phyloP scores from a whole-genome alignment of 2,888 invertebrate genomes.

The Suillia variegata region DNA sequence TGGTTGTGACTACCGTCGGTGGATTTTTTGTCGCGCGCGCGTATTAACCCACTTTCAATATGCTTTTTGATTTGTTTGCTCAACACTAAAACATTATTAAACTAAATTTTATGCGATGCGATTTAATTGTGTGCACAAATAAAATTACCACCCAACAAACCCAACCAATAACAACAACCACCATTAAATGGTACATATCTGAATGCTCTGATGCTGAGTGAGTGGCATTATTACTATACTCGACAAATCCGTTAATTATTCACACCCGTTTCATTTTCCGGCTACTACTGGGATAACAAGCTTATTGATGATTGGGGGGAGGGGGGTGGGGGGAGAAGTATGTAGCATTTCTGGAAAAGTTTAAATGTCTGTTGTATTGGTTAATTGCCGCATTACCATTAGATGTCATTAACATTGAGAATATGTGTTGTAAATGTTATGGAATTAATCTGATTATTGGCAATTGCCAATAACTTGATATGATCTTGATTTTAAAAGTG shows the following conservation, averaged over 20 bases:
- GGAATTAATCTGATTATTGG: no score
- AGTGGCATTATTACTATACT: conserved; percentile 23
- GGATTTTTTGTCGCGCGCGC: not conserved
- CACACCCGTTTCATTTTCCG: conserved; percentile 32
- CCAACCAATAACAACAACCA: conserved; percentile 37
- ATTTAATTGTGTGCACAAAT: conserved; percentile 16
- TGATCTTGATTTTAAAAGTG: no score
- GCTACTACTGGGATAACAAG: no score
- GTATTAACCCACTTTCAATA: conserved; percentile 54
- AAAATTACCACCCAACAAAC: no score
- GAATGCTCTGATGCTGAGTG: not conserved
- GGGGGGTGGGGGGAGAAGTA: not conserved
- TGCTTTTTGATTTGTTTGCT: conserved; percentile 58
- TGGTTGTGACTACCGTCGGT: not conserved
- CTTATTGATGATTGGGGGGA: not conserved
- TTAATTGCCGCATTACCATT: no score
- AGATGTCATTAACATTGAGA: no score
- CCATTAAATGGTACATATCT: conserved; percentile 31
- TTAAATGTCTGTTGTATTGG: no score
- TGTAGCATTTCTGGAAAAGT: no score
- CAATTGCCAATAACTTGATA: no score
- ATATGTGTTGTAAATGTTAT: no score
- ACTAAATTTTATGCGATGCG: conserved; percentile 42
- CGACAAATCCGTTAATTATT: conserved; percentile 47
- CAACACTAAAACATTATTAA: conserved; percentile 58